Evolutionary conservation across 2,888 invertebrate genomes (phyloP), one percentile per base, ranked within the genome.

Genomic region (Campopleginae sp.): DNA sequence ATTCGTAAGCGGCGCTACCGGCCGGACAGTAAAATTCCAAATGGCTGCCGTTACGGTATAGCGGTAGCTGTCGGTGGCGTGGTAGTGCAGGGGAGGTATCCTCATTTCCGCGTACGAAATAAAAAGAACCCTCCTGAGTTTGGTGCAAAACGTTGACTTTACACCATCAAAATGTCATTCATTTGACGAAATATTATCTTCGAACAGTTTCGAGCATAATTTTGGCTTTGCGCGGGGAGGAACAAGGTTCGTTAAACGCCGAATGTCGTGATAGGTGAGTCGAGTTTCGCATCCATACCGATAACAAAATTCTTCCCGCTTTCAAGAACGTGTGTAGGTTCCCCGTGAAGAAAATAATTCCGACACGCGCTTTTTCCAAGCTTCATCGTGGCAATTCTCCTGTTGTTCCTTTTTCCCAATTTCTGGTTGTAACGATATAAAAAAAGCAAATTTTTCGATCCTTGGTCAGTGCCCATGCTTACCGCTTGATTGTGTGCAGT

Each of bases 1-100:
- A 58, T 38, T 12, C 27, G 58, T 14, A 58, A 58, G 76, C 72
- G 85, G 79, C 71, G 85, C 82, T 82, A 79, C 85, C 75, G 75
- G 71, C 86, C 86, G 88, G 86, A 87, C 87, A 88, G 86, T 61
- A 76, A 61, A 84, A 89, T 89, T 87, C 90, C 89, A 91, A 89
- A 91, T 91, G 91, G 91, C 91, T 85, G 90, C 90, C 90, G 86
- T 88, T 86, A 86, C 79, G 86, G 86, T 89, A 87, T 83, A 88
- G 86, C 81, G 87, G 83, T 81, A 58, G 58, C 54, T 58, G 54
- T 58, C 54, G 86, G 83, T 75, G 71, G 76, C 79, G 83, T 80
- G 86, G 86, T 78, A 84, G 81, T 84, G 82, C 84, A 84, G 83
- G 86, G 86, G 74, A 68, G 68, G 31, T 54, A 82, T 86, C 86